Conservation (phyloP, 2,113 vertebrate species). For the Hemichromis elongatus region DNA sequence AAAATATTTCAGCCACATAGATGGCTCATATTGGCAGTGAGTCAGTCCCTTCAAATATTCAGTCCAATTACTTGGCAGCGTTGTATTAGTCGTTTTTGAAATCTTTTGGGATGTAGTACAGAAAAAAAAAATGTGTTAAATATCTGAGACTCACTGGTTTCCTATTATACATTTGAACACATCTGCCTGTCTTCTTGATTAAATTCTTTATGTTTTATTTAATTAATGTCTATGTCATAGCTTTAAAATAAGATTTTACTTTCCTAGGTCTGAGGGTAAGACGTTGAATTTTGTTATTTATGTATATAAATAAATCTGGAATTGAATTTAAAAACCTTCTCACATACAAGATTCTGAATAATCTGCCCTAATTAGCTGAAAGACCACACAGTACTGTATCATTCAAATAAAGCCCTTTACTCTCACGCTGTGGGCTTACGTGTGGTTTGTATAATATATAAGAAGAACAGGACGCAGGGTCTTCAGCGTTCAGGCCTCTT, state of each 20-base stretch:
- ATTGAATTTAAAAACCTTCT: background rate
- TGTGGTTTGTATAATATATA: background rate
- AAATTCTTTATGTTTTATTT: background rate
- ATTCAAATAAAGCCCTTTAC: background rate
- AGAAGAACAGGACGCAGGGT: background rate
- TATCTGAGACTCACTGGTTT: background rate
- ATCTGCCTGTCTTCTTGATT: background rate
- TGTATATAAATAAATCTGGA: background rate
- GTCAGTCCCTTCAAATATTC: background rate
- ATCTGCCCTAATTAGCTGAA: background rate
- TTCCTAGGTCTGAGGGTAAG: background rate
- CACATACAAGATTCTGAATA: background rate
- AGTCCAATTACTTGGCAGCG: background rate
- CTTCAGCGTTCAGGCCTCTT: background rate
- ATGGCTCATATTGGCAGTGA: background rate
- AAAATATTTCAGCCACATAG: background rate
- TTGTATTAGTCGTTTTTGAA: background rate
- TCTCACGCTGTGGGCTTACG: background rate
- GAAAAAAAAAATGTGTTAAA: background rate
- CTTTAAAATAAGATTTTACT: background rate
- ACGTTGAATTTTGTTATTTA: background rate
- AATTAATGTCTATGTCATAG: background rate
- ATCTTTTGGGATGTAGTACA: background rate
- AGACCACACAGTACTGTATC: background rate
- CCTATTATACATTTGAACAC: background rate